phyloP scores from a whole-genome alignment of 2,888 invertebrate species.

The Luffia ferchaultella region DNA sequence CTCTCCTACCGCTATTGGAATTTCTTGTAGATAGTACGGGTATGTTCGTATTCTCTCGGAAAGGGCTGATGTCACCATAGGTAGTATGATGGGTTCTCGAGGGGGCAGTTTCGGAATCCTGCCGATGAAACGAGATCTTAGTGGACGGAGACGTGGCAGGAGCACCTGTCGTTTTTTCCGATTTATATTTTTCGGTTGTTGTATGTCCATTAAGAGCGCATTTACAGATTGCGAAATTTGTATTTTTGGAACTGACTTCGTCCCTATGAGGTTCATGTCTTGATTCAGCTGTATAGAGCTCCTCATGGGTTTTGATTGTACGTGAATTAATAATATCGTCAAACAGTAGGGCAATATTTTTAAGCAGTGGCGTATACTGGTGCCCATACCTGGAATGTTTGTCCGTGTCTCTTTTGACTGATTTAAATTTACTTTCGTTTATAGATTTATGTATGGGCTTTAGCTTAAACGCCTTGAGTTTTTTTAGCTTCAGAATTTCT shows the following conservation, averaged over 20 bases:
- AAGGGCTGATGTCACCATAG: slow-evolving; percentile 46
- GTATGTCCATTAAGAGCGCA: slow-evolving; percentile 22
- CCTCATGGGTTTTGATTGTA: slow-evolving; percentile 29
- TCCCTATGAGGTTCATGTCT: slow-evolving; percentile 25
- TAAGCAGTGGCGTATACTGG: slow-evolving; percentile 48
- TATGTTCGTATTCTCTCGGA: slow-evolving; percentile 54
- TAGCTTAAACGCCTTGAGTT: slow-evolving; percentile 21
- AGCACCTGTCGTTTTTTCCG: slow-evolving; percentile 45
- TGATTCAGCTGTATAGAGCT: slow-evolving; percentile 12
- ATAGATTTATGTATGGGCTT: slow-evolving; percentile 22
- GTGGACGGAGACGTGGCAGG: slow-evolving; percentile 33
- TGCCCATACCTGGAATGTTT: slow-evolving; percentile 34
- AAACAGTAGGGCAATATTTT: slow-evolving; percentile 45
- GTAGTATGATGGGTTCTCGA: slow-evolving; percentile 41
- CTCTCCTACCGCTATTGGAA: slow-evolving; percentile 52
- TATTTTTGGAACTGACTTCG: slow-evolving; percentile 20
- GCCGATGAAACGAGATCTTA: slow-evolving; percentile 31
- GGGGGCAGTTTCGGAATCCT: slow-evolving; percentile 34
- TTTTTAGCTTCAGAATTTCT: slow-evolving; percentile 28
- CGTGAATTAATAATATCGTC: slow-evolving; percentile 42
- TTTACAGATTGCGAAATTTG: slow-evolving; percentile 23
- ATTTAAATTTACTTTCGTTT: slow-evolving; percentile 29
- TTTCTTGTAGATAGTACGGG: slow-evolving; percentile 57
- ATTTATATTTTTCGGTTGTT: slow-evolving; percentile 12
- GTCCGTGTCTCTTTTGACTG: slow-evolving; percentile 33